Evolutionary conservation across 2,797 vertebrate genomes (phyloP).

Genomic region (Diplodus sargus): DNA sequence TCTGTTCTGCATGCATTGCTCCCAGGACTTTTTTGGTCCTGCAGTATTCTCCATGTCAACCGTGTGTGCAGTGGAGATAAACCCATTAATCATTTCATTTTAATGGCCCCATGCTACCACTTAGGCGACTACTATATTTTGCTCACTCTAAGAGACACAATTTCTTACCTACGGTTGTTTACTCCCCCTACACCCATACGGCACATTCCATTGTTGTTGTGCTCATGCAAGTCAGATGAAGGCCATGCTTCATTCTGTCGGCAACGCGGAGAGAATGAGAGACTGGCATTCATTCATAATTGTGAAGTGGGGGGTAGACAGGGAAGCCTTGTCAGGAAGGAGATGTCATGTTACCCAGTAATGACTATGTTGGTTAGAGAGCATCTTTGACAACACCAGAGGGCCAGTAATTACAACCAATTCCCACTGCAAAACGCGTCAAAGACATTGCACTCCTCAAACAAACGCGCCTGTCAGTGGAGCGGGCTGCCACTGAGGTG

Average conservation of each 20-base stretch:
- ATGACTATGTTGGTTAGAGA: conserved; percentile 85
- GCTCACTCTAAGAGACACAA: conserved; percentile 64
- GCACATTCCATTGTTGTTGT: conserved; percentile 76
- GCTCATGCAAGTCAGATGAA: conserved; percentile 85
- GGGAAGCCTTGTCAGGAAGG: conserved; percentile 77
- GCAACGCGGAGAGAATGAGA: conserved; percentile 63
- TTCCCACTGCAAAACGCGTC: conserved; percentile 79
- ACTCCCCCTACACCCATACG: conserved; percentile 56
- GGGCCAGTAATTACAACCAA: conserved; percentile 86
- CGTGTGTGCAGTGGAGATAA: conserved; percentile 68
- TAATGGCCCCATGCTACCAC: conserved; percentile 75
- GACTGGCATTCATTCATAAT: conserved; percentile 79
- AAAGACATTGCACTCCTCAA: conserved; percentile 76
- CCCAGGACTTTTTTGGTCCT: conserved; percentile 52
- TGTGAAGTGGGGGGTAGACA: conserved; percentile 47
- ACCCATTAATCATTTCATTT: conserved; percentile 81
- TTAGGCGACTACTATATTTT: conserved; percentile 72
- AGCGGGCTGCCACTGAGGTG: conserved; percentile 73
- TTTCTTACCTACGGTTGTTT: conserved; percentile 65
- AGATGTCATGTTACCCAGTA: conserved; percentile 84
- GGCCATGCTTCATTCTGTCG: conserved; percentile 83
- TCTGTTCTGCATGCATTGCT: conserved; percentile 38
- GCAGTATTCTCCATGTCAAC: conserved; percentile 60
- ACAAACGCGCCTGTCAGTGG: conserved; percentile 77
- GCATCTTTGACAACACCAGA: conserved; percentile 84